Conservation (phyloP, 2,888 invertebrate species). For the Mythimna vitellina region DNA sequence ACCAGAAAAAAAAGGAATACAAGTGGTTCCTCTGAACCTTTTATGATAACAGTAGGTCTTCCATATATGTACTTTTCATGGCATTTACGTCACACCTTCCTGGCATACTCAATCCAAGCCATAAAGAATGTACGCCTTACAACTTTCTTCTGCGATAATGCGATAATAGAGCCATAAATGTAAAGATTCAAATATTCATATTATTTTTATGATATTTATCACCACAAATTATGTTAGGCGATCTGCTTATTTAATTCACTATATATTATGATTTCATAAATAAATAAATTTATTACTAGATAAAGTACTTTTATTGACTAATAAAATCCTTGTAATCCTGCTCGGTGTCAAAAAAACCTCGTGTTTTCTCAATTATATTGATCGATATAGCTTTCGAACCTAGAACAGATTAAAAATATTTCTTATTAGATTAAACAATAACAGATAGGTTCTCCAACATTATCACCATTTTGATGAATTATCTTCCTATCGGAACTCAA, state of each 20-base stretch:
- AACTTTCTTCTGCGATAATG: constrained; percentile 7
- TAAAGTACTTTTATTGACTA: constrained; percentile 27
- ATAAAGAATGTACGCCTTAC: not conserved
- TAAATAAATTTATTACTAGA: constrained; percentile 65
- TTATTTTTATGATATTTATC: constrained; percentile 45
- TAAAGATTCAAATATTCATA: constrained; percentile 13
- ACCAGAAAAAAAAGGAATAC: too few species aligned
- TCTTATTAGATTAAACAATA: not conserved
- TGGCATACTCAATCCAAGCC: not conserved
- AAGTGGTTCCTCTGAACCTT: too few species aligned
- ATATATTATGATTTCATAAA: constrained; percentile 79
- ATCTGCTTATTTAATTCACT: constrained; percentile 76
- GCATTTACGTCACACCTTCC: not conserved
- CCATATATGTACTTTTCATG: not conserved
- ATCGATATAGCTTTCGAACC: constrained; percentile 5
- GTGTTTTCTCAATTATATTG: constrained; percentile 2
- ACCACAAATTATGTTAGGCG: constrained; percentile 67
- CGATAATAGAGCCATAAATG: not conserved
- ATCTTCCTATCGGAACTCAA: too few species aligned
- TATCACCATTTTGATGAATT: not conserved
- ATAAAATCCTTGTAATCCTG: constrained; percentile 21
- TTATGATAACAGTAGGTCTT: not conserved
- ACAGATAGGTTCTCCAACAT: not conserved
- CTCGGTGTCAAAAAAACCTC: not conserved
- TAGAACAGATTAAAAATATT: constrained; percentile 13